Evolutionary conservation across 2,888 invertebrate species (phyloP), one percentile per base, ranked within the genome.

Genomic region (Latheticus oryzae): DNA sequence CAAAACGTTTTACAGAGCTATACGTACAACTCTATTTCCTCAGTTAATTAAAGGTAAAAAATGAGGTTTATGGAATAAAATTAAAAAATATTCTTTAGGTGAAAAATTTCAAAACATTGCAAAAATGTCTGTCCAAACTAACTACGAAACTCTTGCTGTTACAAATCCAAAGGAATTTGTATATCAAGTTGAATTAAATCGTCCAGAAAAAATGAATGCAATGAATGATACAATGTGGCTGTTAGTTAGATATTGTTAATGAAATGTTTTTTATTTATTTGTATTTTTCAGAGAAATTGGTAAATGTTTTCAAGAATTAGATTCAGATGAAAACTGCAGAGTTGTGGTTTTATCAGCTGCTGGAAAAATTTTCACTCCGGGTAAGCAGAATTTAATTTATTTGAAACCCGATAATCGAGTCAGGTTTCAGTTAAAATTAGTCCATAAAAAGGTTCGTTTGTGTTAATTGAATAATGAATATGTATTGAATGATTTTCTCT

Each of bases 181-280:
- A 0, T 91, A 85, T 67, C 89, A 95, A 76, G 96, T 99, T 0
- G 89, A 95, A 73, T 76, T 98, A 1, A 95, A 95, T 74, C 83
- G 97, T 48, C 96, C 97, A 0, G 85, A 91, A n/a, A 90, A 93
- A 76, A 77, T 88, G 0, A 98, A 98, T 81, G 88, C 97, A 0
- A 83, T 98, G 72, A 93, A 87, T 71, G 76, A 79, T 58, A 79
- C 81, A 21, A 88, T 95, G 86, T 97, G 95, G 93, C 73, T 80
- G 95, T 95, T 84, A 83, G 85, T 82, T 32, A 52, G 3, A 1
- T 26, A n/a, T n/a, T n/a, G n/a, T n/a, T n/a, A 1, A 24, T 12
- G 38, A 47, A 5, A 15, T 13, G n/a, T 48, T 33, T 30, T 37
- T 58, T 45, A 38, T 26, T 26, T 9, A 48, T 16, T 7, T 42